Evolutionary conservation across 2,113 vertebrate genomes (phyloP).

Genomic region (Sylvietta virens): DNA sequence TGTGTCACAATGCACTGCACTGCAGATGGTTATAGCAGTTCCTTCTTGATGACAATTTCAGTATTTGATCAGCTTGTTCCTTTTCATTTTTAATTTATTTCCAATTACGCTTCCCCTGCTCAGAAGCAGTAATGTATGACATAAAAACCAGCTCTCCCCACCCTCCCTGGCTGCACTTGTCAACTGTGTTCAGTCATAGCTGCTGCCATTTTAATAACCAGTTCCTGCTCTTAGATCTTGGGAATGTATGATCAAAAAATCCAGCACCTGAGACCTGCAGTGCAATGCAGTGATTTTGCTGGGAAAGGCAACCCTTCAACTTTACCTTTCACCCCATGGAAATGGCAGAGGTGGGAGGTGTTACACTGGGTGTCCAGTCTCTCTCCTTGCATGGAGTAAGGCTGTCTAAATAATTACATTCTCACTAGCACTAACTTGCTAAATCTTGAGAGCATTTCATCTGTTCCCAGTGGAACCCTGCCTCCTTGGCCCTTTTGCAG

Average conservation of each 20-base stretch:
- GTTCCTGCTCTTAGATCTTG: neutral
- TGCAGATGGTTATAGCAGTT: neutral
- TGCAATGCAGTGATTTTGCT: neutral
- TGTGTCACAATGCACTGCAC: neutral
- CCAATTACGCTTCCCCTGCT: neutral
- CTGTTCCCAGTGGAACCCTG: neutral
- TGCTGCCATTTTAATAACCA: neutral
- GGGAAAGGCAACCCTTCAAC: neutral
- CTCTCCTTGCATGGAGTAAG: neutral
- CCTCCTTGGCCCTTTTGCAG: neutral
- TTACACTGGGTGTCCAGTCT: neutral
- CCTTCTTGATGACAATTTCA: neutral
- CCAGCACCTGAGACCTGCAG: neutral
- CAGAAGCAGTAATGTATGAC: neutral
- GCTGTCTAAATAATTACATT: neutral
- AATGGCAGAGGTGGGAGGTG: neutral
- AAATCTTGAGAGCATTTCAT: neutral
- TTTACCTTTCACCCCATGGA: neutral
- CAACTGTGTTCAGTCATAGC: neutral
- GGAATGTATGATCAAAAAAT: neutral
- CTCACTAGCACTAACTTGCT: neutral
- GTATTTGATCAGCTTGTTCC: conserved; percentile 2
- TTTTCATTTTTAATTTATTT: neutral
- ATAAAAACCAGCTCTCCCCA: neutral
- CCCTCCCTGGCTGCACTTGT: neutral